These are phyloP conservation scores for Psittacula echo DNA, from an alignment of 2,797 vertebrate genomes.

Conservation along the genomic window DNA sequence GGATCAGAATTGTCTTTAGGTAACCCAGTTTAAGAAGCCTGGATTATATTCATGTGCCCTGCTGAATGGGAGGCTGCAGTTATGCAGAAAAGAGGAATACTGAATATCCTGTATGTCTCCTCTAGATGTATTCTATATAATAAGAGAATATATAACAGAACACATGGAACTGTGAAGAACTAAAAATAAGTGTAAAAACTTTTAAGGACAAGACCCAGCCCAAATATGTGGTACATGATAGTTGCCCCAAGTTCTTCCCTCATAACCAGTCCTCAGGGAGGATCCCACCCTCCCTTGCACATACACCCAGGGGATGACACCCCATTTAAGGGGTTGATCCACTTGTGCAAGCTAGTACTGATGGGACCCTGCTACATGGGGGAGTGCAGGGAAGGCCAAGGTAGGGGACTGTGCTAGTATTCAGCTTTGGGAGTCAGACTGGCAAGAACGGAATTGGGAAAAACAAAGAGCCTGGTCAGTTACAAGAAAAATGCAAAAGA, in stretches of 20 bases:
- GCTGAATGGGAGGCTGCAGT: background rate
- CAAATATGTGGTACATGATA: background rate
- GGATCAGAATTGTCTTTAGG: background rate
- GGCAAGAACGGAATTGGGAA: background rate
- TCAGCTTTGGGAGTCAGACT: background rate
- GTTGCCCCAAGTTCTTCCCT: background rate
- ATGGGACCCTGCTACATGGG: fast-evolving
- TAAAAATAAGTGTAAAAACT: background rate
- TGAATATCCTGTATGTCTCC: background rate
- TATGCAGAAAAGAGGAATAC: background rate
- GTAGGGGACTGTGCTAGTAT: background rate
- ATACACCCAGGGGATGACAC: background rate
- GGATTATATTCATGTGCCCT: background rate
- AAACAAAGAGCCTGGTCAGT: background rate
- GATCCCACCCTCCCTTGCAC: background rate
- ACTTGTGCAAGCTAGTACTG: background rate
- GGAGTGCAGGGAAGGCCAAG: background rate
- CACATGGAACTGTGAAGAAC: background rate
- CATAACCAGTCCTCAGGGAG: background rate
- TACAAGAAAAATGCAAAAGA: background rate
- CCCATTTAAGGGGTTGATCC: background rate
- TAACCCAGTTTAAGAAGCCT: background rate
- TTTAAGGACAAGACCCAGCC: background rate
- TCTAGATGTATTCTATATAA: background rate
- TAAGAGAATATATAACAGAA: background rate